phyloP scores from a whole-genome alignment of 2,113 vertebrate genomes.

The Hydrochoerus hydrochaeris region DNA sequence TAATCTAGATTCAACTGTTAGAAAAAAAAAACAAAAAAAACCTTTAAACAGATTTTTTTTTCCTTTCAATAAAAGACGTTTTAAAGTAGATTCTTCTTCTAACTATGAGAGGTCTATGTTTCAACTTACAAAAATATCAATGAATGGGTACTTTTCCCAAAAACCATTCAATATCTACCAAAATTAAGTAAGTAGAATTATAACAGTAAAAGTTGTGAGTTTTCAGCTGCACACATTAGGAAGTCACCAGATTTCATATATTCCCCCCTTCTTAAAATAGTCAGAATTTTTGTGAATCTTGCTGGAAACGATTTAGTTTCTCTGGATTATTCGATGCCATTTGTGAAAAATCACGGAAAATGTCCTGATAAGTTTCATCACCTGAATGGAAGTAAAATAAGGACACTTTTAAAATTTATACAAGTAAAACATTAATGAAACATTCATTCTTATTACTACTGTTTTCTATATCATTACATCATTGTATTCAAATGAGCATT shows the following conservation, averaged over 20 bases:
- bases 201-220: conserved; percentile 71
- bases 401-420: conserved; percentile 56
- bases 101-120: conserved; percentile 75
- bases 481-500: conserved; percentile 45
- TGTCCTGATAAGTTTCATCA: conserved; percentile 98
- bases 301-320: conserved; percentile 96
- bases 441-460: conserved; percentile 50
- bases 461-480: conserved; percentile 51
- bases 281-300: conserved; percentile 91
- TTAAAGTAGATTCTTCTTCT: conserved; percentile 62
- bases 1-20: conserved; percentile 23
- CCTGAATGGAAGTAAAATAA: conserved; percentile 87
- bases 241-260: conserved; percentile 54
- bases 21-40: neutral
- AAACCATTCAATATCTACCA: conserved; percentile 71
- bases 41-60: conserved; percentile 51
- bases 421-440: conserved; percentile 41
- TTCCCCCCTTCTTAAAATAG: conserved; percentile 75
- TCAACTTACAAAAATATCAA: conserved; percentile 75
- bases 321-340: conserved; percentile 99
- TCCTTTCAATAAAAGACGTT: conserved; percentile 21
- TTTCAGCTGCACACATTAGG: conserved; percentile 75
- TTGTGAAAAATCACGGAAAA: conserved; percentile 98
- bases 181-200: conserved; percentile 76
- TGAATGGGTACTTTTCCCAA: conserved; percentile 70